Evolutionary conservation across 1,140 invertebrate genomes (phyloP), one percentile per base, ranked within the genome.

Genomic region (Drosophila insularis): DNA sequence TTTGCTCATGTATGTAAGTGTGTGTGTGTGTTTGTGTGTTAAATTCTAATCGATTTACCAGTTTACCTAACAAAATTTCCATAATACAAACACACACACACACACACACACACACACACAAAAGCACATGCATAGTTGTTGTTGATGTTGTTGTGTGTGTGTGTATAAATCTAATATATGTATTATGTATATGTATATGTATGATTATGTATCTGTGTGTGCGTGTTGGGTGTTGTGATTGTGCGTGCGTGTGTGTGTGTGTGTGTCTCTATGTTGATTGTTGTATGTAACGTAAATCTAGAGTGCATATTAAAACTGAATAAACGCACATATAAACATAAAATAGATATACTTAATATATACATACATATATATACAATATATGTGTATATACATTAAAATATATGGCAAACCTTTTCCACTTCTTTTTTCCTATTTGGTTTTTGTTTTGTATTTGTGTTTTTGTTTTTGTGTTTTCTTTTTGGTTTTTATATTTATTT

Each of bases 1-100:
- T 59, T 63, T 63, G 35, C 54, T 63, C 74, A 46, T 32, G 21
- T 21, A 21, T 21, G 23, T 27, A 5, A 5, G 27, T 27, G 27
- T 74, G 17, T 73, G 71, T 74, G 17, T 74, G 43, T 63, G 19
- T 54, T 43, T 56, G 17, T 61, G 63, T 74, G 63, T 74, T 31
- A 35, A 58, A 8, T 35, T 35, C 32, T 58, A 58, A 58, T 58
- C 55, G 55, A 58, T 58, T 58, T 58, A 35, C 31, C 55, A 58
- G 35, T 50, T 58, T 58, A 14, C 10, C 31, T 58, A 17, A 35
- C 55, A 37, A 58, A 58, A 58, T 58, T 58, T 35, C 55, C 55
- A 58, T 58, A 58, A 35, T 17, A 32, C 4, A 58, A 10, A 58
- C 17, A 50, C 43, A 50, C 43, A 50, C 43, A 46, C 7, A 46